Evolutionary conservation across 1,140 invertebrate species (phyloP), one percentile per base, ranked within the genome.

Genomic region (Chironomus tepperi): DNA sequence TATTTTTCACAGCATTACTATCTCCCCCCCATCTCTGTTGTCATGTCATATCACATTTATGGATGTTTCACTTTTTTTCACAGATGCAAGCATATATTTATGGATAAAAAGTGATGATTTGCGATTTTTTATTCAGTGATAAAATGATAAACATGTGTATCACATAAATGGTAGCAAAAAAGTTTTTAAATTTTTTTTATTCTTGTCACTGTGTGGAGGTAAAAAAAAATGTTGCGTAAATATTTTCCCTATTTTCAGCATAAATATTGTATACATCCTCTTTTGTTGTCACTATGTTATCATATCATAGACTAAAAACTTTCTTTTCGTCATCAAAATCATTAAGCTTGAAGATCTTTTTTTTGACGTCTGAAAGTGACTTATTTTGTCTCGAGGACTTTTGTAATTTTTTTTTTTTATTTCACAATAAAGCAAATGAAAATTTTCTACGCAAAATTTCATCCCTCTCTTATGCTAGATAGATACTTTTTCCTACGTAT

Each of bases 51-150:
- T 34, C 24, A 34, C 24, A 34, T 34, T 34, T 34, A 34, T 34
- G 24, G 5, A 34, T 34, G 24, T 34, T 34, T 34, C 24, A 5
- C 5, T 34, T 34, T 34, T 34, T 34, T 34, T 2, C 24, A 34
- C 24, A 34, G 24, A 34, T 34, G 24, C 24, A 21, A 67, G 64
- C 19, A 19, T 57, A 10, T 57, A n/a, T 70, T 70, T 15, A 18
- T 16, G 64, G 7, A 18, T 18, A 10, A 70, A 70, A 70, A 70
- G 65, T 70, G 65, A 70, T 70, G 65, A 19, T 70, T 70, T 70
- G 65, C 19, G 65, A 70, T 19, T 70, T 70, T 70, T 67, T 70
- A 2, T 19, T 19, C 9, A 19, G 47, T 70, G 65, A 57, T 57
- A 57, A 15, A 57, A 57, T 15, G 12, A 10, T 34, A 34, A 34